phyloP scores from a whole-genome alignment of 2,113 vertebrate genomes.

The Pao palembangensis region DNA sequence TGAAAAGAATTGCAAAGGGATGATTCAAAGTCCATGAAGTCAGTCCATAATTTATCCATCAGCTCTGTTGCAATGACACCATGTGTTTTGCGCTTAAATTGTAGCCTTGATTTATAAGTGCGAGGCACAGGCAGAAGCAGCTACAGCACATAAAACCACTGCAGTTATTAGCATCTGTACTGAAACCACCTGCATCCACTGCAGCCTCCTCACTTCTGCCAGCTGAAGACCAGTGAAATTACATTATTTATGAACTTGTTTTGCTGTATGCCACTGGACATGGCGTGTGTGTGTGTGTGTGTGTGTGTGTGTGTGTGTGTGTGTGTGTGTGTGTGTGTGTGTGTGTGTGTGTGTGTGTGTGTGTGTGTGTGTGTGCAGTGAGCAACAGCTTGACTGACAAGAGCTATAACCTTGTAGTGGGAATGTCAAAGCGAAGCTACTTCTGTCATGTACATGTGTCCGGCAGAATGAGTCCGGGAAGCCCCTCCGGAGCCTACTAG shows the following conservation, averaged over 20 bases:
- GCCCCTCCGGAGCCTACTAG: slow-evolving; percentile 12
- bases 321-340: too few species aligned
- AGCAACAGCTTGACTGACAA: slow-evolving; percentile 30
- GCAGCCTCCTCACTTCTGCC: slow-evolving; percentile 8
- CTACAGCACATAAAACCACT: background rate
- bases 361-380: slow-evolving; percentile 1
- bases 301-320: too few species aligned
- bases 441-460: slow-evolving; percentile 23
- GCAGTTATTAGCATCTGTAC: slow-evolving; percentile 2
- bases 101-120: background rate
- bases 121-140: background rate
- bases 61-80: too few species aligned
- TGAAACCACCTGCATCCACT: background rate
- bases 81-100: background rate
- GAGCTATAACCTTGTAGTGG: slow-evolving; percentile 23
- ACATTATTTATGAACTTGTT: slow-evolving; percentile 30
- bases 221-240: slow-evolving; percentile 7
- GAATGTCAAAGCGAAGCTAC: slow-evolving; percentile 39
- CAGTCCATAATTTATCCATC: too few species aligned
- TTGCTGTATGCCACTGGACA: background rate
- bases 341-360: too few species aligned
- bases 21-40: too few species aligned
- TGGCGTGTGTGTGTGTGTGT: too few species aligned
- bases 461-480: slow-evolving; percentile 13
- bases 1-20: background rate